Conservation (phyloP, 2,113 vertebrate genomes). For the Ascaphus truei region DNA sequence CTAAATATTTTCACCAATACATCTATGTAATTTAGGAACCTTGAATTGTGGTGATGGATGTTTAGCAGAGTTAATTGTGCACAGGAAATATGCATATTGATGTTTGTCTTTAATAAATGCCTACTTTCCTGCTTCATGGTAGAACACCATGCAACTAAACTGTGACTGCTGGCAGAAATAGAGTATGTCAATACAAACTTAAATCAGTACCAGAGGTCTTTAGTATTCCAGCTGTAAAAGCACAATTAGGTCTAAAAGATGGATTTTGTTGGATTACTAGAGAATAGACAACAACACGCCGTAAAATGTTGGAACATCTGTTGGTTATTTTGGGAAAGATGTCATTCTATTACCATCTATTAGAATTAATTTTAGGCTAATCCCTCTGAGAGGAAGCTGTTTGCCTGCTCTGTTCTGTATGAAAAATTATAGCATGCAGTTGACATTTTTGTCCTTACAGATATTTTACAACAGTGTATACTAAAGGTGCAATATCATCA, state of each 20-base stretch:
- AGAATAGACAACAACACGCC: constrained; percentile 41
- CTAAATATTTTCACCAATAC: constrained; percentile 40
- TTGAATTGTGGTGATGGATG: constrained; percentile 36
- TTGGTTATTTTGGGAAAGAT: constrained; percentile 53
- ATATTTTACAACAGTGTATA: constrained; percentile 35
- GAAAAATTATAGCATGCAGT: constrained; percentile 43
- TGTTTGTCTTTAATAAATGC: constrained; percentile 32
- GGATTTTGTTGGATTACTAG: constrained; percentile 47
- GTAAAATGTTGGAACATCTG: constrained; percentile 47
- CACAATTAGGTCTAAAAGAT: constrained; percentile 46
- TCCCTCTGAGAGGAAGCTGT: constrained; percentile 43
- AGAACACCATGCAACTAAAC: constrained; percentile 5
- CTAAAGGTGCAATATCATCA: constrained; percentile 30
- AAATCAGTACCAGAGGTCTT: constrained; percentile 38
- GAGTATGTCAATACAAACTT: constrained; percentile 35
- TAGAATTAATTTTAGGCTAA: constrained; percentile 55
- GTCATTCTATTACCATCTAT: constrained; percentile 54
- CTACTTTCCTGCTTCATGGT: constrained; percentile 29
- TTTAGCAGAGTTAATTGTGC: constrained; percentile 15
- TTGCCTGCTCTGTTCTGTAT: not conserved
- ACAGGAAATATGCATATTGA: constrained; percentile 32
- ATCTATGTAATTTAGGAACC: constrained; percentile 43
- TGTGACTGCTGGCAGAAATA: constrained; percentile 35
- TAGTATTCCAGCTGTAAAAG: constrained; percentile 44
- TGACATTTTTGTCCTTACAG: constrained; percentile 44